A percentile compares a stretch with the other conserved stretches of the same genome.
Conservation (phyloP, 2,888 invertebrate genomes). For the Leucania comma region DNA sequence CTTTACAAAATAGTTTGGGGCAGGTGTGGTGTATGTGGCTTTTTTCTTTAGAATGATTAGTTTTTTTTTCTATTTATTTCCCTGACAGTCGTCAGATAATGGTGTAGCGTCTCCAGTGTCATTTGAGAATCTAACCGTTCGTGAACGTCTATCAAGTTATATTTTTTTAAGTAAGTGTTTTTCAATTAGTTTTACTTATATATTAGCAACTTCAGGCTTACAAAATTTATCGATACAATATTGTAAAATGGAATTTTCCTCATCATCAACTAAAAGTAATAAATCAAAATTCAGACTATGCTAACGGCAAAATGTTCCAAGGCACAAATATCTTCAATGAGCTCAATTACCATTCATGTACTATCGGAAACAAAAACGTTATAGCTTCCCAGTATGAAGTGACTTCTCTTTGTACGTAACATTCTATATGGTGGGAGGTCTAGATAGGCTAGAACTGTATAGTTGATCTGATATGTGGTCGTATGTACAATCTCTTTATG, state of each 20-base stretch:
- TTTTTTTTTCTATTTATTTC: not conserved
- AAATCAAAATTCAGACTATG: slow-evolving; percentile 30
- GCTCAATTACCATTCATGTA: slow-evolving; percentile 59
- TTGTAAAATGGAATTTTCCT: not conserved
- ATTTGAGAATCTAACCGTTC: not conserved
- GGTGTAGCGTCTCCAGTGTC: not conserved
- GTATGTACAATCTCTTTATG: slow-evolving; percentile 48
- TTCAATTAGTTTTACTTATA: too few relatives aligned
- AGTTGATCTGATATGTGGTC: not conserved
- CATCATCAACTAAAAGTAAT: slow-evolving; percentile 9
- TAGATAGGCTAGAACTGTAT: not conserved
- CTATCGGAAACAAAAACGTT: slow-evolving; percentile 7
- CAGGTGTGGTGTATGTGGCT: slow-evolving; percentile 31
- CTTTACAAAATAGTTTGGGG: slow-evolving; percentile 65
- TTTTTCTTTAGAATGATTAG: slow-evolving; percentile 11
- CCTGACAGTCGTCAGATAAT: not conserved
- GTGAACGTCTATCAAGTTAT: not conserved
- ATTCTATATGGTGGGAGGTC: not conserved
- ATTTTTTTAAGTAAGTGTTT: too few relatives aligned
- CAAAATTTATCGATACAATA: too few relatives aligned
- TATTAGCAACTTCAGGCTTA: too few relatives aligned
- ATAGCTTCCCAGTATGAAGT: not conserved
- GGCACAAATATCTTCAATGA: slow-evolving; percentile 57
- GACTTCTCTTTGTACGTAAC: not conserved
- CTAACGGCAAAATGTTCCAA: slow-evolving; percentile 15